Base-by-base conservation (phyloP, 2,888 invertebrate genomes). In the Lepeophtheirus nordmannii region DNA sequence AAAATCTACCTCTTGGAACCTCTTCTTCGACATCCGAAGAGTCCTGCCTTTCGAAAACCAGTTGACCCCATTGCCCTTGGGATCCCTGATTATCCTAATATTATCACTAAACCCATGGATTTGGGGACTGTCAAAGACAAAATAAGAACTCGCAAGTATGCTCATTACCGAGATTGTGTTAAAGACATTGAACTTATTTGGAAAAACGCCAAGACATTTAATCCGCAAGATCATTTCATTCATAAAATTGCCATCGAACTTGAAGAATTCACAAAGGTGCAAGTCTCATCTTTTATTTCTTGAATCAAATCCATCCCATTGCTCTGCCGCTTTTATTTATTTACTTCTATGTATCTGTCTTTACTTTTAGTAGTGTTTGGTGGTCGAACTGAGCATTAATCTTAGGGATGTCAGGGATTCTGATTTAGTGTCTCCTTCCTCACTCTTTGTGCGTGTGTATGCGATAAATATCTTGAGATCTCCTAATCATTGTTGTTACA, bases 191-290 rank as follows among this genome's bases (percentile, higher is more conserved):
- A 63, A 20, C 56, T 56, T 10, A 38, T 63, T 1, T 63, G 63
- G 63, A 63, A 56, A 41, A 63, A 63, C 56, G 63, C 63, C 17
- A 63, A 63, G 23, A 63, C 22, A 22, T 63, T 63, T 30, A 63
- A 63, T 30, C 63, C 56, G 10, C 22, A 46, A 12, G 56, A 22
- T 20, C 63, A 63, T 30, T 53, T 56, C 22, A 53, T 63, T 22
- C 38, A 53, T 53, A 37, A 63, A 38, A 53, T 53, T 20, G 63
- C 63, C 20, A 38, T 46, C 10, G 20, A 46, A n/a, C 22, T 63
- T 12, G 63, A 63, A 30, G 53, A 63, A 14, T 46, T 63, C 23
- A 23, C 63, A 8, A 22, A 63, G 20, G 63, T 46, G 53, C 17
- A 46, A 46, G n/a, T 46, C 53, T n/a, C 53, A 46, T 14, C 30